Evolutionary conservation across 2,113 vertebrate species (phyloP), one percentile per base, ranked within the genome.

Genomic region (Lepus timidus): DNA sequence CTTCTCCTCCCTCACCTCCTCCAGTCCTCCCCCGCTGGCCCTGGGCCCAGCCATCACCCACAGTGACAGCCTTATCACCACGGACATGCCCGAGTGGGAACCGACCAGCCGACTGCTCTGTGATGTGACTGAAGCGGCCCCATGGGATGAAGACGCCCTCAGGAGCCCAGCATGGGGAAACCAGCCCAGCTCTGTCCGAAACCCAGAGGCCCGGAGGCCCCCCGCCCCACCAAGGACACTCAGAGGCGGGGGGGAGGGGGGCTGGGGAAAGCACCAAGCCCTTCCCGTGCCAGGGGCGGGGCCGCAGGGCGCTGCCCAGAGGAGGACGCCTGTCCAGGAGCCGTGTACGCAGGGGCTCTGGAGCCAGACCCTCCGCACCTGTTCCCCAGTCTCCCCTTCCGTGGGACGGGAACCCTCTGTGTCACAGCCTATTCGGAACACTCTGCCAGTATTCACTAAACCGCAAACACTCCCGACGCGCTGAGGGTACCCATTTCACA

Each of bases 61-160:
- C 61, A 33, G 90, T 12, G 88, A 95, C 62, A 76, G 90, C 67
- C 92, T 82, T 74, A 27, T 12, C 78, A n/a, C 85, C 44, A 67
- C 33, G 9, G 85, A 78, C 58, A 22, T 68, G 7, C 25, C 86
- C 36, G 33, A 16, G n/a, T 3, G 20, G 55, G 36, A 39, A 86
- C 22, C 51, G 19, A 4, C 51, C 67, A 55, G 80, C 74, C 74
- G 70, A 11, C 75, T 44, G 89, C 74, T 62, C 52, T 51, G 82
- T 3, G 83, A 39, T 4, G 31, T 52, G 65, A 36, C 55, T 12
- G 36, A 61, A 22, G 29, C 3, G 0, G 4, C n/a, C 88, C 33
- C 75, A 1, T 0, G 36, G 90, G 91, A 89, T 4, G 0, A 7
- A 74, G 61, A 36, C 8, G 4, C 74, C 67, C 71, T 65, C 61